These are phyloP conservation scores for Gobionotothen gibberifrons DNA, from an alignment of 2,797 vertebrate genomes.

Conservation along the genomic window DNA sequence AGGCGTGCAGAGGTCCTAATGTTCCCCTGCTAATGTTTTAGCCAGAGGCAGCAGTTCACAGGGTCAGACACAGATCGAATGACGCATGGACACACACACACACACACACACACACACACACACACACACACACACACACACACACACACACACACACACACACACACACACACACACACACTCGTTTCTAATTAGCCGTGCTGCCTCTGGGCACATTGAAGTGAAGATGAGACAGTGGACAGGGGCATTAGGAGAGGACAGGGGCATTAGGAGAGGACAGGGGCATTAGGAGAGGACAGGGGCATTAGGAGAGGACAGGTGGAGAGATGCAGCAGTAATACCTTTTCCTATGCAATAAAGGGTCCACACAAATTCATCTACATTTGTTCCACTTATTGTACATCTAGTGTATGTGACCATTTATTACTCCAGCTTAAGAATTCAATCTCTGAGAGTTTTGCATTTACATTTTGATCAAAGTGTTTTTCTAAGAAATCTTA, in stretches of 20 bases:
- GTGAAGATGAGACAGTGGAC: constrained; percentile 29
- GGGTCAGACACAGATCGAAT: constrained; percentile 68
- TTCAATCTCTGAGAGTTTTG: not conserved
- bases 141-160: constrained; percentile 35
- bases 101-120: constrained; percentile 25
- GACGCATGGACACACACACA: constrained; percentile 41
- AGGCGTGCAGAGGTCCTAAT: constrained; percentile 50
- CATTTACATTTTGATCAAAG: not conserved
- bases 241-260: constrained; percentile 3
- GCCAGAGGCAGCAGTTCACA: constrained; percentile 67
- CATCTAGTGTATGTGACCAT: not conserved
- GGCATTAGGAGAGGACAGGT: constrained; percentile 1
- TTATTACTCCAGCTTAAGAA: not conserved
- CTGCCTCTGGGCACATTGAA: constrained; percentile 37
- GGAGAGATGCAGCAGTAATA: constrained; percentile 14
- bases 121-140: constrained; percentile 34
- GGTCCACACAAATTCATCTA: constrained; percentile 1
- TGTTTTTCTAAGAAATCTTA: not conserved
- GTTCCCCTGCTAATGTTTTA: constrained; percentile 67
- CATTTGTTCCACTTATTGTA: not conserved
- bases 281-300: not conserved
- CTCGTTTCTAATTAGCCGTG: constrained; percentile 70
- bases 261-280: constrained; percentile 4
- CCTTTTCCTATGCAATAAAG: constrained; percentile 11
- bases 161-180: constrained; percentile 14